Evolutionary conservation across 2,113 vertebrate species (phyloP).

Genomic region (Scomber japonicus): DNA sequence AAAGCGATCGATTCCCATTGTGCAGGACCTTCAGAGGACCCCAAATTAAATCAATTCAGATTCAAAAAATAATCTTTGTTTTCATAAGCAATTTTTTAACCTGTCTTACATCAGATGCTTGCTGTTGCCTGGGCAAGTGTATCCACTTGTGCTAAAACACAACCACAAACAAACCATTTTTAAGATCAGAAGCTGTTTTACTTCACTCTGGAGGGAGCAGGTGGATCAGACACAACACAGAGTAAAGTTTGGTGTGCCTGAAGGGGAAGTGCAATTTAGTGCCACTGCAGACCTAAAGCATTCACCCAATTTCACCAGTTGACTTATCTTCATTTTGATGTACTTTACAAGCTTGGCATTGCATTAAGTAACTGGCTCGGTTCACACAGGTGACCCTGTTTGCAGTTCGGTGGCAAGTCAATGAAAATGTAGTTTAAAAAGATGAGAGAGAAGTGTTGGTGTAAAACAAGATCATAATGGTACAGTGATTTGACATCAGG

Average conservation of each 20-base stretch:
- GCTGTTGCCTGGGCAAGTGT: neutral
- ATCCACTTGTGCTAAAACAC: neutral
- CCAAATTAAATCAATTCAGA: constrained; percentile 1
- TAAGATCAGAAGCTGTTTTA: neutral
- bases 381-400: neutral
- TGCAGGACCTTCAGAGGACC: constrained; percentile 29
- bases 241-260: neutral
- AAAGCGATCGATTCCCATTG: constrained; percentile 34
- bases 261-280: neutral
- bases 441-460: neutral
- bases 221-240: neutral
- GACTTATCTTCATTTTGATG: neutral
- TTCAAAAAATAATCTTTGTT: constrained; percentile 28
- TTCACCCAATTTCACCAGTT: neutral
- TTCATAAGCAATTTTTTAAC: neutral
- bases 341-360: neutral
- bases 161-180: constrained; percentile 4
- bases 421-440: constrained; percentile 17
- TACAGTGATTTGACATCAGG: neutral
- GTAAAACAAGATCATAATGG: constrained; percentile 1
- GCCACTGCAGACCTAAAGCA: neutral
- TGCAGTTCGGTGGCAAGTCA: constrained; percentile 7
- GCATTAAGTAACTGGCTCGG: neutral
- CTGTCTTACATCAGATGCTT: constrained; percentile 1
- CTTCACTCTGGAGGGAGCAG: neutral